phyloP scores from a whole-genome alignment of 2,888 invertebrate genomes.

The Sisyra terminalis region DNA sequence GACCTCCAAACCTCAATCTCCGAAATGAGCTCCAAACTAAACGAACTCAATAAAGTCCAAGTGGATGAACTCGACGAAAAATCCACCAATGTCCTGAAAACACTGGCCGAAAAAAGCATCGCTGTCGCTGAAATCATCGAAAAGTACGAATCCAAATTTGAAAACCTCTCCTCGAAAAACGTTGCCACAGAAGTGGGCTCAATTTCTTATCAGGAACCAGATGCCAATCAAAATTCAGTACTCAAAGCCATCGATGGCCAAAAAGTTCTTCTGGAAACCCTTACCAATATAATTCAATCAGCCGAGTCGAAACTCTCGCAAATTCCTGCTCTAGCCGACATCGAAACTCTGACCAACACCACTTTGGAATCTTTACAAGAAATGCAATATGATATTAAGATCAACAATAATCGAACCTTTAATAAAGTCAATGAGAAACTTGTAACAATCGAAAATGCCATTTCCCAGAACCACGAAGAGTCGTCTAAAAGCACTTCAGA shows the following conservation, averaged over 20 bases:
- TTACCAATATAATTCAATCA: constrained; percentile 19
- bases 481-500: constrained; percentile 18
- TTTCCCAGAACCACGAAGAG: constrained; percentile 17
- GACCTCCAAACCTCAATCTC: too few relatives aligned
- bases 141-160: constrained; percentile 37
- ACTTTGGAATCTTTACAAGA: constrained; percentile 40
- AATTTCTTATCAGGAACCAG: constrained; percentile 15
- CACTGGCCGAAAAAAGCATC: constrained; percentile 1
- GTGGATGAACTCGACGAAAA: neutral
- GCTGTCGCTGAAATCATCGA: constrained; percentile 35
- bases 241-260: constrained; percentile 21
- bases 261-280: constrained; percentile 19
- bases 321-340: constrained; percentile 32
- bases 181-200: constrained; percentile 14
- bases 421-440: constrained; percentile 5
- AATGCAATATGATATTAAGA: constrained; percentile 30
- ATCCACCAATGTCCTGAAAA: neutral
- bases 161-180: constrained; percentile 21
- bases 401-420: constrained; percentile 12
- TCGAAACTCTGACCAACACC: constrained; percentile 40
- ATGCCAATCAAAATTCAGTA: constrained; percentile 22
- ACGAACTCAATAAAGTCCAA: too few relatives aligned
- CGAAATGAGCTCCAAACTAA: too few relatives aligned
- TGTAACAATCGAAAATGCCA: constrained; percentile 10
- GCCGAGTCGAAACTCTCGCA: constrained; percentile 17